These are phyloP conservation scores for Lasioglossum figueresi DNA, from an alignment of 2,888 invertebrate genomes.

Conservation along the genomic window DNA sequence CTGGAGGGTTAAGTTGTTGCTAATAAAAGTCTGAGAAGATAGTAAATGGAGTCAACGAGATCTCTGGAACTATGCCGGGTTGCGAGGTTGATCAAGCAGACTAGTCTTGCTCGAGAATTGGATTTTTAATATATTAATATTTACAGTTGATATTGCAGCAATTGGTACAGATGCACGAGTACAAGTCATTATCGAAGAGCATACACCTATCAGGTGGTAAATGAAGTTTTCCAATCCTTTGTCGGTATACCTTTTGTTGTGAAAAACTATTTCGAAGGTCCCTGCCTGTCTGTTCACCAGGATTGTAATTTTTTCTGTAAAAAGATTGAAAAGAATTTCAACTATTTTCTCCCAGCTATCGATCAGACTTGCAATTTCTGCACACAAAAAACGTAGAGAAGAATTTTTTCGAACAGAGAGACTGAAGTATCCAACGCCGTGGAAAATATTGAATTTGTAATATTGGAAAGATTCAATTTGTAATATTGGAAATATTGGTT, in stretches of 20 bases:
- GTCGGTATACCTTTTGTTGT: neutral
- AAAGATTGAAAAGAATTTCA: neutral
- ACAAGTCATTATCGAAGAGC: neutral
- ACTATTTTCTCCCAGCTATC: neutral
- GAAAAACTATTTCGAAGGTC: neutral
- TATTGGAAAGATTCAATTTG: neutral
- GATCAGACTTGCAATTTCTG: neutral
- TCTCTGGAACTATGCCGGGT: no score
- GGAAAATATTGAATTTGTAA: neutral
- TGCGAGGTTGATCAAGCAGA: no score
- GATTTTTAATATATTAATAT: no score
- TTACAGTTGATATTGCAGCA: no score
- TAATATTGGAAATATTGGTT: no score
- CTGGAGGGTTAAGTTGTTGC: no score
- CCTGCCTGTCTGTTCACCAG: neutral
- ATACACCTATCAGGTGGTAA: neutral
- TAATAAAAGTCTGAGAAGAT: no score
- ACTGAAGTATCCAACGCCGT: neutral
- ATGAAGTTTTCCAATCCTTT: neutral
- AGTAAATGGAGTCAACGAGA: no score
- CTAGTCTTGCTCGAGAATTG: no score
- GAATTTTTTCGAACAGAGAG: neutral
- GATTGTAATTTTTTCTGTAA: neutral
- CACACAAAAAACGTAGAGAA: neutral
- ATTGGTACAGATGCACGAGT: neutral